Conservation (phyloP, 2,888 invertebrate genomes). For the Cosmia trapezina region DNA sequence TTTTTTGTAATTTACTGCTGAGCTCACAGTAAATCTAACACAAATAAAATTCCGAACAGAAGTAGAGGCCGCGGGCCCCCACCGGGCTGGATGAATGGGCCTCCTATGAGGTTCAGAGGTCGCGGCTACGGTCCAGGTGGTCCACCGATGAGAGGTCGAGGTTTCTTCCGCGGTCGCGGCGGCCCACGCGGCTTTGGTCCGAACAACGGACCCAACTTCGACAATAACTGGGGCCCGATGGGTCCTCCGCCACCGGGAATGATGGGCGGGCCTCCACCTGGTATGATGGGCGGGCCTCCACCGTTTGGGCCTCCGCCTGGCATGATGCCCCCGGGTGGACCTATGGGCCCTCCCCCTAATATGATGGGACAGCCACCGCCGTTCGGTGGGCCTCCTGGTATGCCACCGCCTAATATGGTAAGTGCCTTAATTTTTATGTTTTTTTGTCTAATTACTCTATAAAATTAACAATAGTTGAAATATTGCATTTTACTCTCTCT, state of each 20-base stretch:
- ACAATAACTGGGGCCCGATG: conserved; percentile 93
- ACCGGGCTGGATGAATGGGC: conserved; percentile 88
- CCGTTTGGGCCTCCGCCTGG: conserved; percentile 88
- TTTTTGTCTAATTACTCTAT: background rate
- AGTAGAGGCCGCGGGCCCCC: conserved; percentile 81
- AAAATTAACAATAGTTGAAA: too few species aligned
- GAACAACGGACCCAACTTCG: conserved; percentile 87
- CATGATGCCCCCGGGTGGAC: conserved; percentile 91
- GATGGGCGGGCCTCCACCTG: conserved; percentile 89
- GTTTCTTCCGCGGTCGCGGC: conserved; percentile 89
- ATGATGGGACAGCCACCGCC: conserved; percentile 90
- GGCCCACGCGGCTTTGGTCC: conserved; percentile 86
- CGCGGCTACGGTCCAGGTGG: conserved; percentile 92
- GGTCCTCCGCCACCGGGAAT: conserved; percentile 90
- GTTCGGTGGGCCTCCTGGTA: conserved; percentile 88
- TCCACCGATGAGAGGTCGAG: conserved; percentile 89
- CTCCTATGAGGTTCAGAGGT: conserved; percentile 92
- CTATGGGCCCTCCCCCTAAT: conserved; percentile 90
- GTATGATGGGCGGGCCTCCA: conserved; percentile 86
- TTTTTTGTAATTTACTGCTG: background rate
- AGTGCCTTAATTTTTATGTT: conserved; percentile 64
- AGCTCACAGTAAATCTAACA: conserved; percentile 23
- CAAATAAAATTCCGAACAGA: conserved; percentile 42
- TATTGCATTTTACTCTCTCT: too few species aligned
- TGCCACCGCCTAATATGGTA: conserved; percentile 91